Base-by-base conservation (phyloP, 2,113 vertebrate genomes). In the Cisticola juncidis region DNA sequence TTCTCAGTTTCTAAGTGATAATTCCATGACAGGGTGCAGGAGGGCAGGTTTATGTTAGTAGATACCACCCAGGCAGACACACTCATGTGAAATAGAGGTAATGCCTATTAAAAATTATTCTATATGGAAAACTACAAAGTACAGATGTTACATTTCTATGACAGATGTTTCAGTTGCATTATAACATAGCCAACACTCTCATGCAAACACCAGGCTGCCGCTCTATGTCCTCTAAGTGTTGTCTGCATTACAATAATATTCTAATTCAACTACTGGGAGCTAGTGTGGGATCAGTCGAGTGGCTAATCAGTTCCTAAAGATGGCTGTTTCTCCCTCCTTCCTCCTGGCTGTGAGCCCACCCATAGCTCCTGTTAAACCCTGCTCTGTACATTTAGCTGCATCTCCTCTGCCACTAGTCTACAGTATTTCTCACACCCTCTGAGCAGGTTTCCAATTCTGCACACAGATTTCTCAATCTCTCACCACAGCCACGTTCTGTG, bases 1-100 rank as follows among this genome's bases (percentile, higher is more conserved):
- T 84, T 84, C 54, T 87, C 38, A 1, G 89, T 91, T 93, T 87
- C 83, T 76, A 58, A 85, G 72, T 86, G 92, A 92, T 64, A 74
- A 74, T 50, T 89, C 47, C 22, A 21, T 91, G 82, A 53, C 47
- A 71, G 85, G 31, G 81, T 84, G n/a, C 25, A 20, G 64, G 65
- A 92, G 71, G 53, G 51, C 65, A 86, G 48, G 69, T 62, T 94
- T n/a, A 4, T 53, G 36, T 82, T 65, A 84, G 48, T 23, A 90
- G 76, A 47, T 48, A 73, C 38, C 78, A 22, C 23, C 60, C 19
- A 89, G 78, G 7, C 72, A 66, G 81, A 57, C 42, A 42, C 5
- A 22, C 57, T 87, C 11, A 13, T 40, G 77, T 84, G 86, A 77
- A 91, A 44, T 79, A 14, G 74, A 92, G 53, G 25, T 17, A 71